Conservation (phyloP, 2,888 invertebrate species). For the Ormyrus rosae region DNA sequence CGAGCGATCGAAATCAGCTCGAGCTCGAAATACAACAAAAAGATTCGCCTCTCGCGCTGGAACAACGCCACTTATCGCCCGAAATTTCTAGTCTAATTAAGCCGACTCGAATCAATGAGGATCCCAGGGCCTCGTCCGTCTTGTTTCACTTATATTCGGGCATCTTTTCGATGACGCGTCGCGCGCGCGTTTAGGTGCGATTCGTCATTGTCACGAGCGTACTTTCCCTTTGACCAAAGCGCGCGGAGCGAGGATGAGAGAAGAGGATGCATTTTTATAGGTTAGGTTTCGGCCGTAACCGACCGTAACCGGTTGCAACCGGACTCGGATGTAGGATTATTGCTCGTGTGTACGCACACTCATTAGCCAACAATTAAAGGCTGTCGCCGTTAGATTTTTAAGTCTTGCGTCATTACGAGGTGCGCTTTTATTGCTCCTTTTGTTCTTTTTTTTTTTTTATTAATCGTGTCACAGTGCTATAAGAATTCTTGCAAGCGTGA, state of each 20-base stretch:
- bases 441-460: not conserved
- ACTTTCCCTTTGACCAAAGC: constrained; percentile 7
- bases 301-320: constrained; percentile 5
- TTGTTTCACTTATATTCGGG: no score
- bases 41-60: no score
- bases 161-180: no score
- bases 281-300: constrained; percentile 10
- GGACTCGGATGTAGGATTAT: not conserved
- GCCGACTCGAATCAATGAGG: no score
- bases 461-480: not conserved
- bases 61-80: no score
- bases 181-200: no score
- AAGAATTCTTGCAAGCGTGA: no score
- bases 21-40: no score
- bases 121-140: no score
- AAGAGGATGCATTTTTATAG: constrained; percentile 11
- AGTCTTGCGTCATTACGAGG: not conserved
- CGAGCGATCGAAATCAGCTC: no score
- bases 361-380: constrained; percentile 17
- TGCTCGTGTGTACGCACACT: not conserved
- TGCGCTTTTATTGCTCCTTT: not conserved
- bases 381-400: not conserved
- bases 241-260: not conserved
- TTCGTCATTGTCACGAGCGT: not conserved
- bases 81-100: no score